A percentile compares a stretch with the other conserved stretches of the same genome.
phyloP scores from a whole-genome alignment of 2,113 vertebrate species.

The Oncorhynchus keta region DNA sequence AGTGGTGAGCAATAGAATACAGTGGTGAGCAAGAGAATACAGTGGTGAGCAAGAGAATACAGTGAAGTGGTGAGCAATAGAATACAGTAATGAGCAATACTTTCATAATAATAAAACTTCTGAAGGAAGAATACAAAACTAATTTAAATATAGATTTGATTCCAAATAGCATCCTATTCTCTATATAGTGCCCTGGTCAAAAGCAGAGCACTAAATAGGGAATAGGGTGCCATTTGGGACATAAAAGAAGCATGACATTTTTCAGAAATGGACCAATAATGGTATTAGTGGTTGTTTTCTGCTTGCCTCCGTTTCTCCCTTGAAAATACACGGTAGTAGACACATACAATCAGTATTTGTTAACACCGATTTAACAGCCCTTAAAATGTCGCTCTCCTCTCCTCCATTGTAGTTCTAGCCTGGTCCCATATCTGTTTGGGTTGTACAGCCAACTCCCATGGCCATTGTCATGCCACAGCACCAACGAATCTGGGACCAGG shows the following conservation, averaged over 20 bases:
- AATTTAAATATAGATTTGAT: not conserved
- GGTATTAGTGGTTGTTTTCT: conserved; percentile 46
- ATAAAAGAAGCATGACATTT: conserved; percentile 28
- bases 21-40: conserved; percentile 32
- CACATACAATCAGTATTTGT: too few relatives aligned
- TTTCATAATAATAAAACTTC: conserved; percentile 21
- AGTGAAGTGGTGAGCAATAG: conserved; percentile 31
- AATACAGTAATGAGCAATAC: conserved; percentile 40
- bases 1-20: conserved; percentile 18
- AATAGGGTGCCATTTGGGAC: too few relatives aligned
- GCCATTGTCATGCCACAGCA: too few relatives aligned
- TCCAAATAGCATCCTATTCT: too few relatives aligned
- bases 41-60: conserved; percentile 19
- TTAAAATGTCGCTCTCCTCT: conserved; percentile 8
- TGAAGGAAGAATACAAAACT: conserved; percentile 41
- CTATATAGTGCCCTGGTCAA: too few relatives aligned
- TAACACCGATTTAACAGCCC: conserved; percentile 8
- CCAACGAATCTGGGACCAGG: too few relatives aligned
- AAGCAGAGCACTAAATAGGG: too few relatives aligned
- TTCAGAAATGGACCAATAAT: conserved; percentile 23
- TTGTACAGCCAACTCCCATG: too few relatives aligned
- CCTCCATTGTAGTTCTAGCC: not conserved
- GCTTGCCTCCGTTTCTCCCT: not conserved
- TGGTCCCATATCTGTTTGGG: too few relatives aligned
- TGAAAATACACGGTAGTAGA: not conserved